Evolutionary conservation across 2,797 vertebrate species (phyloP).

Genomic region (Orestias chungarensis): DNA sequence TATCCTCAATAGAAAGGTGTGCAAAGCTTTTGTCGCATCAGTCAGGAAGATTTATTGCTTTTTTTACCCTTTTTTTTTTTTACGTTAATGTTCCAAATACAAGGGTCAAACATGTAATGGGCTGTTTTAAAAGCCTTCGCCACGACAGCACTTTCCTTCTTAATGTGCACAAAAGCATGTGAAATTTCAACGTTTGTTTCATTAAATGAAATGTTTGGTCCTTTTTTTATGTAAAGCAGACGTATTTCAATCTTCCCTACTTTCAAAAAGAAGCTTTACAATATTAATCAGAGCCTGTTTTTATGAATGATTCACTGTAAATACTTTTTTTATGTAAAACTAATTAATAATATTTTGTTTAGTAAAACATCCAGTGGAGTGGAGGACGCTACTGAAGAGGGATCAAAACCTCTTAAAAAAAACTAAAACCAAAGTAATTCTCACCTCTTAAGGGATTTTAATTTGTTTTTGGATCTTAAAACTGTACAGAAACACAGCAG

Average conservation of each 20-base stretch:
- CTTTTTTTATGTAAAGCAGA: neutral
- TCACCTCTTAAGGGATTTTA: neutral
- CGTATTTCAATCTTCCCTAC: neutral
- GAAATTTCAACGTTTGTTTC: neutral
- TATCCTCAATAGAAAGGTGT: neutral
- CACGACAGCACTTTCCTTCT: neutral
- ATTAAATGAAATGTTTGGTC: neutral
- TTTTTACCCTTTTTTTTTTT: conserved; percentile 20
- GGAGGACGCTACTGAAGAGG: neutral
- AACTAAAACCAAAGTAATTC: neutral
- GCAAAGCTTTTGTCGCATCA: neutral
- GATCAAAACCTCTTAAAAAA: neutral
- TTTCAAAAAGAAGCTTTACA: neutral
- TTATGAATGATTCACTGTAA: neutral
- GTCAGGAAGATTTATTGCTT: conserved; percentile 15
- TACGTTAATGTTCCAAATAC: neutral
- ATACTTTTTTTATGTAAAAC: neutral
- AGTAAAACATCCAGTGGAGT: neutral
- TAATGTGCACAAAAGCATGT: neutral
- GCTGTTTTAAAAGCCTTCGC: neutral
- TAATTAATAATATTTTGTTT: neutral
- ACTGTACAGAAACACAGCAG: neutral
- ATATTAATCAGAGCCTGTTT: neutral
- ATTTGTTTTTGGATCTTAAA: conserved; percentile 1
- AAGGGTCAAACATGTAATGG: neutral